Percentiles rank a stretch among this genome's conserved stretches.
These are phyloP conservation scores for Atrina japonica DNA, from an alignment of 2,888 invertebrate species.

Conservation along the genomic window DNA sequence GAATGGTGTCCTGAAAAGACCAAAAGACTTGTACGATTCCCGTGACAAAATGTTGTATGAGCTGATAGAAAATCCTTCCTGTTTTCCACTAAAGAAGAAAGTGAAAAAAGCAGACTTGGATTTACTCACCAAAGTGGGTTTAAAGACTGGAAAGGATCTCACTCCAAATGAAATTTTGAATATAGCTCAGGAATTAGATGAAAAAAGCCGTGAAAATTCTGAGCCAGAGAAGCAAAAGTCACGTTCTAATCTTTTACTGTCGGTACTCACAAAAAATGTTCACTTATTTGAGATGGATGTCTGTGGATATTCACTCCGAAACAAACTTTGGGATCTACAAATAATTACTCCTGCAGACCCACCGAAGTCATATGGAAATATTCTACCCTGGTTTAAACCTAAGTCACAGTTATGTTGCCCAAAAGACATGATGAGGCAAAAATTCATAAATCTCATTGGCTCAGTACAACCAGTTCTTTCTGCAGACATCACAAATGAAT, in stretches of 20 bases:
- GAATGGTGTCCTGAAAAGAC: slow-evolving; percentile 14
- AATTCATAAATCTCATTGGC: slow-evolving; percentile 34
- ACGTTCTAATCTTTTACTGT: not conserved
- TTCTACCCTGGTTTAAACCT: slow-evolving; percentile 37
- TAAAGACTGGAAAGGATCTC: slow-evolving; percentile 29
- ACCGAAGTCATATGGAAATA: slow-evolving; percentile 20
- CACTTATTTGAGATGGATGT: not conserved
- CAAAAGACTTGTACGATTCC: slow-evolving; percentile 47
- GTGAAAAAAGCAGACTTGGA: not conserved
- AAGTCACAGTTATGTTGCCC: slow-evolving; percentile 26
- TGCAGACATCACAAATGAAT: not conserved
- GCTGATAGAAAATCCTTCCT: slow-evolving; percentile 28
- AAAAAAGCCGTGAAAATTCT: not conserved
- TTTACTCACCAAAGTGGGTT: slow-evolving; percentile 34
- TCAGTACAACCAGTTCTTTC: slow-evolving; percentile 36
- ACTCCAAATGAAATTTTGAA: slow-evolving; percentile 31
- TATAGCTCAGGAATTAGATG: slow-evolving; percentile 25
- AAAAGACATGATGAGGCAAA: slow-evolving; percentile 20
- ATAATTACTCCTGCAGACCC: slow-evolving; percentile 25
- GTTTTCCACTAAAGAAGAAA: slow-evolving; percentile 30
- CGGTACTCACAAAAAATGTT: not conserved
- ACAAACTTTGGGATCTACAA: slow-evolving; percentile 13
- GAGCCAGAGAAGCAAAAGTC: not conserved
- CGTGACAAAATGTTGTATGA: slow-evolving; percentile 18
- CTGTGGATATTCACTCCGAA: not conserved